Evolutionary conservation across 2,888 invertebrate species (phyloP).

Genomic region (Chloromyia formosa): DNA sequence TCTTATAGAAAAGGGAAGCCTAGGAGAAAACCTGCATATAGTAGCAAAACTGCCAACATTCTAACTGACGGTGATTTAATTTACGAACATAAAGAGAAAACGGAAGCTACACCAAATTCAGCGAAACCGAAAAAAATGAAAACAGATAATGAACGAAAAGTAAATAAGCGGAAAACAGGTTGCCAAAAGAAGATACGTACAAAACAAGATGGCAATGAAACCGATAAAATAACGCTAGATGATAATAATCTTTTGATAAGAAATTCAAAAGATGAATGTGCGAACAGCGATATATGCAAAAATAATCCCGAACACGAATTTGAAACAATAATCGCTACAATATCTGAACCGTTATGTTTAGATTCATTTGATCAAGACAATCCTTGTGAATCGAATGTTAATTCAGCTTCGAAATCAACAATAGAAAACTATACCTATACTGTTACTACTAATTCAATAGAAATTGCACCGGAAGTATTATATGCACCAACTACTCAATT

Average conservation of each 20-base stretch:
- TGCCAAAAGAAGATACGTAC: not conserved
- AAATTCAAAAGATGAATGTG: not conserved
- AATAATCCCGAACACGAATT: not conserved
- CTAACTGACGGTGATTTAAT: constrained; percentile 45
- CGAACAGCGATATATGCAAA: not conserved
- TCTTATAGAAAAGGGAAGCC: constrained; percentile 47
- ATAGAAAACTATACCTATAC: not conserved
- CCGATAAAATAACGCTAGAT: not conserved
- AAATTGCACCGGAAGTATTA: too few species aligned
- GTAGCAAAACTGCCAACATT: constrained; percentile 33
- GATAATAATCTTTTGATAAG: not conserved
- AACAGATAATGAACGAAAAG: not conserved
- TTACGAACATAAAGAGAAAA: constrained; percentile 39
- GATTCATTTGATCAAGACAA: not conserved
- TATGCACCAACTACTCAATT: too few species aligned
- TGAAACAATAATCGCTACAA: not conserved
- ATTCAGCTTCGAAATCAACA: not conserved
- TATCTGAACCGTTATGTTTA: not conserved
- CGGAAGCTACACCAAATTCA: not conserved
- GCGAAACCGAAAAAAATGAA: not conserved
- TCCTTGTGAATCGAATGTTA: too few species aligned
- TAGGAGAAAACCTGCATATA: constrained; percentile 48
- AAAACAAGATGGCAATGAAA: too few species aligned
- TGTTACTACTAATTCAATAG: too few species aligned
- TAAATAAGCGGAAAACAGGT: not conserved